phyloP scores from a whole-genome alignment of 2,888 invertebrate species.

The Sarcophaga carnaria region DNA sequence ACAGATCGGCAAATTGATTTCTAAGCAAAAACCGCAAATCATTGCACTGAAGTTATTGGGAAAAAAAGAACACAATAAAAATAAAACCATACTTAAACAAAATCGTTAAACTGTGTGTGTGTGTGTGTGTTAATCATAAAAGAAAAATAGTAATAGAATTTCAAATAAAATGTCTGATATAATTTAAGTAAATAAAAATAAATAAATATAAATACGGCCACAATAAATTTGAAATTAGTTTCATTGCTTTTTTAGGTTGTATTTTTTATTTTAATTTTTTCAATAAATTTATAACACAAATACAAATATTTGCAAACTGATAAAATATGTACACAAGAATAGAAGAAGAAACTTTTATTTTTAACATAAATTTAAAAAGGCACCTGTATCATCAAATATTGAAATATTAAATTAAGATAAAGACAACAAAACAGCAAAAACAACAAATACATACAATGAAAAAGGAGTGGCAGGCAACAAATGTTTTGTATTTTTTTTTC shows the following conservation, averaged over 20 bases:
- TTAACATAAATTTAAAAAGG: constrained; percentile 1
- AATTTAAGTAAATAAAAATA: constrained; percentile 29
- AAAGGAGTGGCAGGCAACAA: constrained; percentile 55
- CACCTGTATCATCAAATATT: constrained; percentile 42
- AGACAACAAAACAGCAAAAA: background rate
- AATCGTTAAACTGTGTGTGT: no score
- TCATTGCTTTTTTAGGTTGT: background rate
- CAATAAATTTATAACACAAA: background rate
- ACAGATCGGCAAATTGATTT: background rate
- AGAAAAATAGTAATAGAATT: background rate
- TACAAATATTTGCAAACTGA: constrained; percentile 48
- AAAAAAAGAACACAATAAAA: no score
- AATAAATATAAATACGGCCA: background rate
- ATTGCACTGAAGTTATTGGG: background rate
- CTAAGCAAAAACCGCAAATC: no score
- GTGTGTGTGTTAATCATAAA: no score
- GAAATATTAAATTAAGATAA: constrained; percentile 37
- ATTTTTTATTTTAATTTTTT: background rate
- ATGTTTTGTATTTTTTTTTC: background rate
- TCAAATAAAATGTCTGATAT: constrained; percentile 39
- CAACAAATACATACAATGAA: background rate
- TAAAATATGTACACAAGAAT: constrained; percentile 15
- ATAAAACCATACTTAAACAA: no score
- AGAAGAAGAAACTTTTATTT: background rate
- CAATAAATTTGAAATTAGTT: constrained; percentile 16